Evolutionary conservation across 2,113 vertebrate species (phyloP).

Genomic region (Erythrolamprus reginae): DNA sequence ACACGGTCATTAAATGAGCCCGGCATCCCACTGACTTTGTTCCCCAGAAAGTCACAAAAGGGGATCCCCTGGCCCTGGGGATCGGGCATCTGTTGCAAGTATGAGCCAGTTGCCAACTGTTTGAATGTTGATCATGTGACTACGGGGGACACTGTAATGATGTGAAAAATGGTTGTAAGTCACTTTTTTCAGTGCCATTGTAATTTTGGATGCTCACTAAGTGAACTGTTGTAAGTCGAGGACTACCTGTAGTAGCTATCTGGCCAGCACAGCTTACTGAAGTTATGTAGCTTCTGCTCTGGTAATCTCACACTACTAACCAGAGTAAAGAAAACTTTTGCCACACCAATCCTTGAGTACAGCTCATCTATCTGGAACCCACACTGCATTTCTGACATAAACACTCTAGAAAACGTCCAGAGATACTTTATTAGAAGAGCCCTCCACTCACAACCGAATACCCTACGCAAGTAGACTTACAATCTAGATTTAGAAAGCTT

Average conservation of each 20-base stretch:
- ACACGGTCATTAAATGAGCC: neutral
- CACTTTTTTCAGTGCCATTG: neutral
- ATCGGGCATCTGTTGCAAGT: neutral
- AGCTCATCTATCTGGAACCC: too few relatives aligned
- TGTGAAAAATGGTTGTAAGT: neutral
- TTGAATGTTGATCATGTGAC: neutral
- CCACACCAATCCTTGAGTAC: too few relatives aligned
- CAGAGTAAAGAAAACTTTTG: too few relatives aligned
- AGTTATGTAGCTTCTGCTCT: too few relatives aligned
- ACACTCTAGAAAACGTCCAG: too few relatives aligned
- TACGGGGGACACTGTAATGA: neutral
- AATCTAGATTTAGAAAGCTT: too few relatives aligned
- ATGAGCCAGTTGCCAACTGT: neutral
- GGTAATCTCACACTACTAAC: too few relatives aligned
- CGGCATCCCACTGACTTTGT: too few relatives aligned
- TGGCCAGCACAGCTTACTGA: conserved; percentile 6
- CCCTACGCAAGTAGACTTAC: too few relatives aligned
- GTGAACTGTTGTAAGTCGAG: neutral
- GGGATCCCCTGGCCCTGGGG: neutral
- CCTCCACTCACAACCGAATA: too few relatives aligned
- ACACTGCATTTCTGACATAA: too few relatives aligned
- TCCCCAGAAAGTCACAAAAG: neutral
- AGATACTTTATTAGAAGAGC: too few relatives aligned
- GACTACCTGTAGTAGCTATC: neutral
- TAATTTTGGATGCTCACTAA: neutral